Conservation (phyloP, 2,113 vertebrate species). For the Aldabrachelys gigantea region DNA sequence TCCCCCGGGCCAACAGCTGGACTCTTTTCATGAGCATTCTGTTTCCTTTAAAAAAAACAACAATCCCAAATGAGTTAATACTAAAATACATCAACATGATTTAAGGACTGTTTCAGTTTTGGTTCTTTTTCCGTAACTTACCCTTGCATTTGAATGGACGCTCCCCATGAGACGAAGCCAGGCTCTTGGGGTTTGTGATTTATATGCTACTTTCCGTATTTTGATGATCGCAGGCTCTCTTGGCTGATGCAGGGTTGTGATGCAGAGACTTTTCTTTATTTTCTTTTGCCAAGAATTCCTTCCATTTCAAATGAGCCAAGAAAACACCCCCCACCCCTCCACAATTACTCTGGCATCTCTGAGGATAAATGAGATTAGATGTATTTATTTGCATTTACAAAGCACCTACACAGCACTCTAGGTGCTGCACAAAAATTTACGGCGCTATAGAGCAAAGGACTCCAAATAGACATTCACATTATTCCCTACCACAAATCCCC, state of each 20-base stretch:
- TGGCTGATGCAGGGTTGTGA: background rate
- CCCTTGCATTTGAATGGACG: background rate
- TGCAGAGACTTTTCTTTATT: background rate
- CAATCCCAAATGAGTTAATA: background rate
- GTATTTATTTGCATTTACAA: background rate
- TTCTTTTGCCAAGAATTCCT: background rate
- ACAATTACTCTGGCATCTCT: background rate
- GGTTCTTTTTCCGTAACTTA: background rate
- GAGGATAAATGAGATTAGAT: background rate
- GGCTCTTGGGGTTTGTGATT: background rate
- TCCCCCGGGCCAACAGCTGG: background rate
- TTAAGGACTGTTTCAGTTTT: background rate
- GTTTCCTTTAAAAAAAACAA: background rate
- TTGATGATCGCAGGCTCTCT: background rate
- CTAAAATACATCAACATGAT: background rate
- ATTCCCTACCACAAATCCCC: background rate
- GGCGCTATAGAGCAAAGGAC: background rate
- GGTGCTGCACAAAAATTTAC: background rate
- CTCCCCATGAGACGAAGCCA: background rate
- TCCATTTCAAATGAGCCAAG: background rate
- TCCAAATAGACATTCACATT: background rate
- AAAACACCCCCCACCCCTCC: background rate
- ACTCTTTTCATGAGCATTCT: background rate
- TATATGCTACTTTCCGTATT: background rate
- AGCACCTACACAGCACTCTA: background rate